Evolutionary conservation across 2,797 vertebrate species (phyloP).

Genomic region (Arctocebus calabarensis): DNA sequence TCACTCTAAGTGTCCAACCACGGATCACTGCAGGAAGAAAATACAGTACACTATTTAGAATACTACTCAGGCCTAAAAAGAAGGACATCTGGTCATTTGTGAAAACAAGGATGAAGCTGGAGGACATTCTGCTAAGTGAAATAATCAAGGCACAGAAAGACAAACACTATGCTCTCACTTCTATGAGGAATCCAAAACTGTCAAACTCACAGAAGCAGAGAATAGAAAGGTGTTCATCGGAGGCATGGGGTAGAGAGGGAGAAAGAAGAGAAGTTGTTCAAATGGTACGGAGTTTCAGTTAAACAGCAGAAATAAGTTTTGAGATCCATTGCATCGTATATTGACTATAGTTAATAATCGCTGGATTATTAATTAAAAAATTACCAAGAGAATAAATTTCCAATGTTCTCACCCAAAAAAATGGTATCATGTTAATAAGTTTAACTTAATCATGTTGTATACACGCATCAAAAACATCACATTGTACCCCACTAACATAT

Average conservation of each 20-base stretch:
- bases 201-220: background rate
- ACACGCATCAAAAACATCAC: background rate
- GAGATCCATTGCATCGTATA: background rate
- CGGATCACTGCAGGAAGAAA: background rate
- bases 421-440: background rate
- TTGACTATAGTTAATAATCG: background rate
- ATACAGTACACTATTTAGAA: background rate
- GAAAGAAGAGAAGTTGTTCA: background rate
- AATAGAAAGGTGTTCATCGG: background rate
- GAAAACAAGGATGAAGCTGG: background rate
- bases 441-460: background rate
- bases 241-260: background rate
- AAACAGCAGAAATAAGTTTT: background rate
- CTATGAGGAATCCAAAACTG: background rate
- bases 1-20: background rate
- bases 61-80: background rate
- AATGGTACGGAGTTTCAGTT: too few relatives aligned
- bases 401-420: background rate
- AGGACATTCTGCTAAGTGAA: background rate
- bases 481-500: background rate
- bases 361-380: background rate
- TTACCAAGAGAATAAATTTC: background rate
- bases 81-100: background rate
- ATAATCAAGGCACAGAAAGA: background rate
- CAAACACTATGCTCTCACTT: background rate